Conservation (phyloP, 2,888 invertebrate species). For the Invenusta paracnida region DNA sequence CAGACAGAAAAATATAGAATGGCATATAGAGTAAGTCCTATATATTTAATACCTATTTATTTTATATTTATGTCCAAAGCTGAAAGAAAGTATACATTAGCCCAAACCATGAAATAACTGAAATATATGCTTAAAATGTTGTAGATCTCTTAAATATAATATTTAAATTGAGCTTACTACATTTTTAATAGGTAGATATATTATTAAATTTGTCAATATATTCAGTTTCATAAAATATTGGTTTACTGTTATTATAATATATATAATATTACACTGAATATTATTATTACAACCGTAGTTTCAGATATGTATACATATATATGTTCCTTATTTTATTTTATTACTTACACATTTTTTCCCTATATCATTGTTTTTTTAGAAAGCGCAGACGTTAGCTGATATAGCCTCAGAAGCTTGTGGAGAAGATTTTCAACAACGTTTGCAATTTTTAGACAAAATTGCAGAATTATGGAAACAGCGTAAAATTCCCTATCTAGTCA, state of each 20-base stretch:
- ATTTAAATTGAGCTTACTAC: not conserved
- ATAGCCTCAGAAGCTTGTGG: not conserved
- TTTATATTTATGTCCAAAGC: not conserved
- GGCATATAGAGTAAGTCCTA: not conserved
- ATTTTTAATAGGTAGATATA: not conserved
- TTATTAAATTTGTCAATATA: not conserved
- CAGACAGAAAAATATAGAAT: not conserved
- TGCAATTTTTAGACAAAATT: not conserved
- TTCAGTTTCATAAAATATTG: not conserved
- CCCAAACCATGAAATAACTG: too few relatives aligned
- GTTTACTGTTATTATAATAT: not conserved
- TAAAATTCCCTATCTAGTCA: not conserved
- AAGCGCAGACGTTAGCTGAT: not conserved
- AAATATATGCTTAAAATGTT: not conserved
- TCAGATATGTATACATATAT: not conserved
- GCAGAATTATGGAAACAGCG: not conserved
- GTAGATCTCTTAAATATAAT: not conserved
- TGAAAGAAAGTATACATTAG: too few relatives aligned
- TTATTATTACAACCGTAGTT: not conserved
- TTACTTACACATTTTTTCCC: not conserved
- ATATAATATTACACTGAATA: not conserved
- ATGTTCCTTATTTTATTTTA: not conserved
- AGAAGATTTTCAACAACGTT: not conserved
- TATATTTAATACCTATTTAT: not conserved
- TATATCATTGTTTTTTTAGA: not conserved